Percentiles rank a stretch among this genome's conserved stretches.
Conservation (phyloP, 1,140 invertebrate genomes). For the Micrasema longulum region DNA sequence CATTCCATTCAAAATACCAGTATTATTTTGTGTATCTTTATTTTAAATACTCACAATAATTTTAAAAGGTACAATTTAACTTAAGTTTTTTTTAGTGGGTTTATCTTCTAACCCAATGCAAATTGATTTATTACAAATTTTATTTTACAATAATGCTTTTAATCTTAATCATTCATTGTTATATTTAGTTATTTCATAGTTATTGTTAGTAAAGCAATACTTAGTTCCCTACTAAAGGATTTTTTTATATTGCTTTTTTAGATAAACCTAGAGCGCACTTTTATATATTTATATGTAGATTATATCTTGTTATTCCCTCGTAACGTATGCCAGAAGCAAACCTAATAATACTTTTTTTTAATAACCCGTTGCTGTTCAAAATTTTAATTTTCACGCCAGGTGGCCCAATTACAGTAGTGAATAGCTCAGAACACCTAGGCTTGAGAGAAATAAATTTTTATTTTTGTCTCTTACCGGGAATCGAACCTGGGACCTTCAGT, state of each 20-base stretch:
- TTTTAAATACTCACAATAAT: neutral
- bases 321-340: neutral
- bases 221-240: constrained; percentile 15
- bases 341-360: constrained; percentile 10
- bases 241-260: constrained; percentile 31
- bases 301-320: neutral
- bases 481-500: no score
- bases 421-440: neutral
- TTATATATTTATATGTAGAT: constrained; percentile 34
- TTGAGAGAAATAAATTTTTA: no score
- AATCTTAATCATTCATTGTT: neutral
- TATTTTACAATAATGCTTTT: neutral
- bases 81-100: neutral
- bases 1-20: neutral
- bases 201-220: constrained; percentile 24
- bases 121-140: neutral
- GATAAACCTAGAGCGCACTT: constrained; percentile 2
- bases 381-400: neutral
- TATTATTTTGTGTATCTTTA: neutral
- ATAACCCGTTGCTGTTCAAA: neutral
- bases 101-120: neutral
- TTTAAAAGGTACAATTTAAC: neutral
- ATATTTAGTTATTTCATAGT: constrained; percentile 16
- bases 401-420: neutral
- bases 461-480: no score